Conservation (phyloP, 2,113 vertebrate species). For the Puffinus mauretanicus region DNA sequence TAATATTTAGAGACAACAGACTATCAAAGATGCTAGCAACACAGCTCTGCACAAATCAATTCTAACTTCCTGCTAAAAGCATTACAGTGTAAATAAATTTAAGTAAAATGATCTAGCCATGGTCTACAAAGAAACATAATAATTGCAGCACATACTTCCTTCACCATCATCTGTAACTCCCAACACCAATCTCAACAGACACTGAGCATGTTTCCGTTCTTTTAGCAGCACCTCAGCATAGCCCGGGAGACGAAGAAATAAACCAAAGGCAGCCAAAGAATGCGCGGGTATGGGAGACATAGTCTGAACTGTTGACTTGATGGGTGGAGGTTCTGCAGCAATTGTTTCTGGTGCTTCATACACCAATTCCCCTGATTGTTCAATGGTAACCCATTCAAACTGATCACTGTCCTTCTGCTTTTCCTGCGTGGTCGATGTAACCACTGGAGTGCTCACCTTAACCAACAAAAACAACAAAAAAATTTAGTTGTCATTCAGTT, state of each 20-base stretch:
- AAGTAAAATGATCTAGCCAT: conserved; percentile 7
- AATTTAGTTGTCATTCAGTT: not conserved
- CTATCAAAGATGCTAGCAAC: not conserved
- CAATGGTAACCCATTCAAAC: conserved; percentile 99
- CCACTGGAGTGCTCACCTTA: conserved; percentile 94
- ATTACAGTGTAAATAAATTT: not conserved
- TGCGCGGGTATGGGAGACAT: conserved; percentile 98
- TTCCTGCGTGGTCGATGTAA: conserved; percentile 90
- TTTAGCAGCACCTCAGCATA: conserved; percentile 98
- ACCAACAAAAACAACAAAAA: not conserved
- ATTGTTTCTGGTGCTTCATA: conserved; percentile 97
- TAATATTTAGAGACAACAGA: not conserved
- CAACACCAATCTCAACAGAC: conserved; percentile 94
- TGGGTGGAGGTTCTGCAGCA: conserved; percentile 90
- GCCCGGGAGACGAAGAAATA: conserved; percentile 95
- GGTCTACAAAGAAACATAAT: conserved; percentile 49
- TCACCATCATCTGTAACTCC: conserved; percentile 98
- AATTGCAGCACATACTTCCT: conserved; percentile 89
- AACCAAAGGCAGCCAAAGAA: conserved; percentile 95
- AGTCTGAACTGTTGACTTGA: conserved; percentile 93
- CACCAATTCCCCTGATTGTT: conserved; percentile 94
- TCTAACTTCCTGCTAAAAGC: not conserved
- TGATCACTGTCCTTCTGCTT: conserved; percentile 98
- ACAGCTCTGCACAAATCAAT: not conserved
- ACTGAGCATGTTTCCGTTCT: conserved; percentile 98